Evolutionary conservation across 2,113 vertebrate species (phyloP).

Genomic region (Numida meleagris): DNA sequence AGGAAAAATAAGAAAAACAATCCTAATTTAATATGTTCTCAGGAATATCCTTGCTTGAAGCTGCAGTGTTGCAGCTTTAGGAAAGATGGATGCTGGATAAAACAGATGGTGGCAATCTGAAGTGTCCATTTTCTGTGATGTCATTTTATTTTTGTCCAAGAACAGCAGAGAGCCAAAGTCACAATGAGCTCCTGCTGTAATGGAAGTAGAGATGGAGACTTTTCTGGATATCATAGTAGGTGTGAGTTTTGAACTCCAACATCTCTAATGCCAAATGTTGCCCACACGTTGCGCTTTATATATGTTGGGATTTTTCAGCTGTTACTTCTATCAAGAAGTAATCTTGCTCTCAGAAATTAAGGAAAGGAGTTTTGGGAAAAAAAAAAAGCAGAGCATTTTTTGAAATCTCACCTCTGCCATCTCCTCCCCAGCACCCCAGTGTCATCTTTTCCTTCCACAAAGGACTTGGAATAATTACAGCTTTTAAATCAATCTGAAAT

Average conservation of each 20-base stretch:
- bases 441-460: not conserved
- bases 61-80: not conserved
- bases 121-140: not conserved
- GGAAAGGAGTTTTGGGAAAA: not conserved
- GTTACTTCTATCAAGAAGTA: not conserved
- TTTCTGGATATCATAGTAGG: not conserved
- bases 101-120: not conserved
- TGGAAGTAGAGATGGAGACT: not conserved
- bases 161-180: not conserved
- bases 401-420: not conserved
- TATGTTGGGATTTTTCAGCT: not conserved
- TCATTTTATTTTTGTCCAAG: not conserved
- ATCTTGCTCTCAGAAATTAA: not conserved
- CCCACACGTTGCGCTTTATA: not conserved
- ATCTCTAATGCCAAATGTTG: not conserved
- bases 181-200: not conserved
- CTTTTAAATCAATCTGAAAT: not conserved
- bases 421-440: fast-evolving
- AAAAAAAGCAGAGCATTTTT: not conserved
- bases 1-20: not conserved
- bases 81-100: not conserved
- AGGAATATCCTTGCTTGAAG: not conserved
- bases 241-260: not conserved
- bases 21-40: not conserved
- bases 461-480: not conserved